A percentile compares a stretch with the other conserved stretches of the same genome.
These are phyloP conservation scores for Cepphus grylle DNA, from an alignment of 2,113 vertebrate genomes.

Conservation along the genomic window DNA sequence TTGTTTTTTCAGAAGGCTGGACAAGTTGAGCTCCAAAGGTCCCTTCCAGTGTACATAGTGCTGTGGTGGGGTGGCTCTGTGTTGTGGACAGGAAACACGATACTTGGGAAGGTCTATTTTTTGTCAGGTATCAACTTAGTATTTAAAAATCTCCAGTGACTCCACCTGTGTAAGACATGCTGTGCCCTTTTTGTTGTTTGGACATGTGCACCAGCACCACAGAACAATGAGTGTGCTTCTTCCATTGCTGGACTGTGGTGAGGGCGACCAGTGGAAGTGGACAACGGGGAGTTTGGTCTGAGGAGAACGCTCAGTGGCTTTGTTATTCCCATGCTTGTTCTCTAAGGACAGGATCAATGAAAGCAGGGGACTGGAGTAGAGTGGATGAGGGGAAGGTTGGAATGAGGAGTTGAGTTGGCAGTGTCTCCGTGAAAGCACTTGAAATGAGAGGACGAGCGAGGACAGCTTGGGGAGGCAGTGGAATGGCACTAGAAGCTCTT, in stretches of 20 bases:
- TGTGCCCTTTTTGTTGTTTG: not conserved
- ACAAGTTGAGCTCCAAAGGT: not conserved
- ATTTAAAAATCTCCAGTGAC: not conserved
- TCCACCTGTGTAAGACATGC: not conserved
- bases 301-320: accelerated
- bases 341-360: not conserved
- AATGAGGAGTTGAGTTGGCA: not conserved
- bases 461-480: not conserved
- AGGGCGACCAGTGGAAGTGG: not conserved
- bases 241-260: not conserved
- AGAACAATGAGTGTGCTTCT: accelerated
- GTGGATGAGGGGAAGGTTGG: not conserved
- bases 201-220: accelerated
- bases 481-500: not conserved
- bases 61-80: not conserved
- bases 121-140: not conserved
- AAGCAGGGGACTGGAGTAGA: not conserved
- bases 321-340: accelerated
- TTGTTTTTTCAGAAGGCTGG: not conserved
- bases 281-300: accelerated
- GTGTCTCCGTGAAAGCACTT: not conserved
- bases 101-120: not conserved
- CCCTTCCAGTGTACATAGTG: accelerated
- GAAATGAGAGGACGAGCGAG: not conserved
- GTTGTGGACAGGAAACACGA: not conserved